These are phyloP conservation scores for Acanthosepion lycidas DNA, from an alignment of 2,888 invertebrate species.

Conservation along the genomic window DNA sequence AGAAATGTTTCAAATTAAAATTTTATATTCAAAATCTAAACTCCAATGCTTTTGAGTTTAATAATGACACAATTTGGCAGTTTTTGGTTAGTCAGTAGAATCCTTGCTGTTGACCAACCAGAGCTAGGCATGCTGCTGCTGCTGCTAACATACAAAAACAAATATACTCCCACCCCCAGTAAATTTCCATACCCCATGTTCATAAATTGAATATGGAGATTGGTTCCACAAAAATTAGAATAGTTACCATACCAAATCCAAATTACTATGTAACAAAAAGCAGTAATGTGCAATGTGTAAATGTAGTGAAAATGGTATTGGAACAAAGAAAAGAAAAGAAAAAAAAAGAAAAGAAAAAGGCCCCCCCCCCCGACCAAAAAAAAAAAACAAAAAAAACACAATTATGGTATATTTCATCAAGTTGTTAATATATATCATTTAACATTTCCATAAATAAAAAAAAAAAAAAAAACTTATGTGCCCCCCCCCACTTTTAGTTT, in stretches of 20 bases:
- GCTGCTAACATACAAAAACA: background rate
- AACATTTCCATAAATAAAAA: too few relatives aligned
- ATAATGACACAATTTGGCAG: background rate
- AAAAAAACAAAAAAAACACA: too few relatives aligned
- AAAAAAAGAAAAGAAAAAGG: too few relatives aligned
- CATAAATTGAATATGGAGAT: background rate
- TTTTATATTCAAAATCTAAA: background rate
- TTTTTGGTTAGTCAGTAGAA: conserved; percentile 37
- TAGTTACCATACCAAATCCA: background rate
- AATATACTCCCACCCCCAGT: background rate
- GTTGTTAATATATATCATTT: too few relatives aligned
- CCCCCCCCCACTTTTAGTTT: rapidly evolving
- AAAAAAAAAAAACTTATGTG: too few relatives aligned
- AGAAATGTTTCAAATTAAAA: background rate
- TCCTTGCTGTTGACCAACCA: background rate
- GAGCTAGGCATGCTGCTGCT: conserved; percentile 40
- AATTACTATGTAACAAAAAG: background rate
- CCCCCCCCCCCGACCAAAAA: too few relatives aligned
- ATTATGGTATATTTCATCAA: too few relatives aligned
- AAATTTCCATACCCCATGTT: background rate
- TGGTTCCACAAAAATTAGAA: background rate
- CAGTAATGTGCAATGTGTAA: background rate
- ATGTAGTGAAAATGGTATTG: background rate
- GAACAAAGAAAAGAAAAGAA: too few relatives aligned
- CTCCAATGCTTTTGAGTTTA: background rate